phyloP scores from a whole-genome alignment of 2,888 invertebrate genomes.

The Amaurobius ferox region DNA sequence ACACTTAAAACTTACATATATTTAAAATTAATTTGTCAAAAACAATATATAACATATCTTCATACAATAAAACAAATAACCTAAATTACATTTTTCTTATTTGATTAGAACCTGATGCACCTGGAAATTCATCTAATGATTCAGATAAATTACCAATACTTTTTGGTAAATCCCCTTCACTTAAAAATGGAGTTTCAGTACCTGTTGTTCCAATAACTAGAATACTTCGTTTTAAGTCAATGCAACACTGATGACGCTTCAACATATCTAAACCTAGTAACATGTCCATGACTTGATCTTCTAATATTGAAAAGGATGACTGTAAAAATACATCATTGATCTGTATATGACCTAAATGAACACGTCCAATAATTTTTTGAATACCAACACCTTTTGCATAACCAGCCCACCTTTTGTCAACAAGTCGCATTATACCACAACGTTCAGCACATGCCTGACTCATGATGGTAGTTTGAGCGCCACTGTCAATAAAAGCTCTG shows the following conservation, averaged over 20 bases:
- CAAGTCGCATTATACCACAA: constrained; percentile 81
- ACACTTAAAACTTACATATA: too few relatives aligned
- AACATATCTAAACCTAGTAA: constrained; percentile 97
- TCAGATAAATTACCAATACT: not conserved
- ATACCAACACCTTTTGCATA: constrained; percentile 97
- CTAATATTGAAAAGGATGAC: constrained; percentile 96
- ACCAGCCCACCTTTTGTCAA: constrained; percentile 94
- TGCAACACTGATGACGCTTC: constrained; percentile 96
- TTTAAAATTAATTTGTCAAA: too few relatives aligned
- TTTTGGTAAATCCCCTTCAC: constrained; percentile 85
- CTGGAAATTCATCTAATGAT: not conserved
- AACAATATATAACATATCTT: too few relatives aligned
- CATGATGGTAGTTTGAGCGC: constrained; percentile 99
- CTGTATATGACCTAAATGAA: constrained; percentile 97
- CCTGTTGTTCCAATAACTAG: constrained; percentile 95
- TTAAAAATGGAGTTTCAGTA: constrained; percentile 91
- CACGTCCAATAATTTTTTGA: constrained; percentile 95
- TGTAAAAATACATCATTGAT: constrained; percentile 95
- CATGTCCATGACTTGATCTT: constrained; percentile 99
- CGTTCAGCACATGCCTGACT: constrained; percentile 95
- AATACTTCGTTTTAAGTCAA: constrained; percentile 92
- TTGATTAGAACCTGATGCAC: not conserved
- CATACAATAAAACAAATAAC: too few relatives aligned
- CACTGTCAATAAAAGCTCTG: constrained; percentile 98
- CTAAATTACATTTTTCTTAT: not conserved